A percentile compares a stretch with the other conserved stretches of the same genome.
These are phyloP conservation scores for Micromesistius poutassou DNA, from an alignment of 2,797 vertebrate genomes.

Conservation along the genomic window DNA sequence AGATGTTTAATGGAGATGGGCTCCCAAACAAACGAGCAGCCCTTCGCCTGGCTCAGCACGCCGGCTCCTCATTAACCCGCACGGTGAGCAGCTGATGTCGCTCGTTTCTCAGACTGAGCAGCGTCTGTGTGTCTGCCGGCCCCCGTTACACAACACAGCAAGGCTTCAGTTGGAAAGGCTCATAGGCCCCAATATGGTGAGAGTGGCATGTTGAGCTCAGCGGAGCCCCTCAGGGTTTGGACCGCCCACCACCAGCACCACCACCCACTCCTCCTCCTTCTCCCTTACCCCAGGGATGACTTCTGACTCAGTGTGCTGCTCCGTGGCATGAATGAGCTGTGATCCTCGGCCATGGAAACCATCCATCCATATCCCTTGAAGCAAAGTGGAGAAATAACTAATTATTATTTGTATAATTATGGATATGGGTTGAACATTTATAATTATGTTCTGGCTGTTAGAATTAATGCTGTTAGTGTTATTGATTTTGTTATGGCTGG, in stretches of 20 bases:
- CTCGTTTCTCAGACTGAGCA: constrained; percentile 56
- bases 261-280: constrained; percentile 16
- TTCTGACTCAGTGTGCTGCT: neutral
- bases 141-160: neutral
- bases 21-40: constrained; percentile 62
- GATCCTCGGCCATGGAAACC: neutral
- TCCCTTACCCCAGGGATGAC: neutral
- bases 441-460: neutral
- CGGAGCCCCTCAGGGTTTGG: constrained; percentile 45
- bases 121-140: constrained; percentile 18
- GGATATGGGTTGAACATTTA: neutral
- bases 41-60: constrained; percentile 54
- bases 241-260: constrained; percentile 1
- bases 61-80: constrained; percentile 59
- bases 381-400: neutral
- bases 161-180: neutral
- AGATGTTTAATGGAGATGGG: constrained; percentile 68
- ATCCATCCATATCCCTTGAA: neutral
- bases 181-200: neutral
- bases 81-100: constrained; percentile 55
- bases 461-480: too few species aligned
- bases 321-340: neutral
- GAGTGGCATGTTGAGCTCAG: constrained; percentile 29
- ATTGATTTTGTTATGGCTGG: too few species aligned
- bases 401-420: neutral